A percentile compares a stretch with the other conserved stretches of the same genome.
Conservation (phyloP, 2,797 vertebrate species). For the Nyctibius grandis region DNA sequence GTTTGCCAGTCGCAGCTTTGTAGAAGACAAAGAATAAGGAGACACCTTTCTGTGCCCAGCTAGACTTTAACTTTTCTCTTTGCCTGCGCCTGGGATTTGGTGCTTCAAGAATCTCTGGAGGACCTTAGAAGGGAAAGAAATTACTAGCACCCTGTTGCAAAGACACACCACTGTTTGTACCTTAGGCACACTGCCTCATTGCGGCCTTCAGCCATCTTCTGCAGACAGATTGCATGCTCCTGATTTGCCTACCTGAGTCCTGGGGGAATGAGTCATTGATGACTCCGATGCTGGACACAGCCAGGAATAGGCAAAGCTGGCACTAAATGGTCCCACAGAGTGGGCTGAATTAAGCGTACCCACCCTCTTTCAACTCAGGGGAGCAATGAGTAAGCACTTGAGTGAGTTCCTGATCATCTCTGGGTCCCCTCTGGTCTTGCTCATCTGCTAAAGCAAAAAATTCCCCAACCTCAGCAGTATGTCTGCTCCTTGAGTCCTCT, state of each 20-base stretch:
- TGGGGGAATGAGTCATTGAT: neutral
- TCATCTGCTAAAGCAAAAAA: slow-evolving; percentile 12
- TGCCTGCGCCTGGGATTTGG: neutral
- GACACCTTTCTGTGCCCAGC: neutral
- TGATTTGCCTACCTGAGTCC: neutral
- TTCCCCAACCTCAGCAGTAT: neutral
- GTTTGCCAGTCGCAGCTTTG: neutral
- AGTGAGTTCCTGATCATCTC: neutral
- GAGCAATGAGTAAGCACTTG: neutral
- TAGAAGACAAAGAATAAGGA: neutral
- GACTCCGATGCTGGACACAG: neutral
- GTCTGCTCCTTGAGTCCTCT: slow-evolving; percentile 24
- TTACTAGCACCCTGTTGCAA: neutral
- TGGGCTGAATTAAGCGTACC: neutral
- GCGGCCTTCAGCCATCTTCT: neutral
- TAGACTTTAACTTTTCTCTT: neutral
- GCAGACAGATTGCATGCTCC: neutral
- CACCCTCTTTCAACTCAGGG: neutral
- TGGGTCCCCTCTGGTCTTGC: neutral
- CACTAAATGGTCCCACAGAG: neutral
- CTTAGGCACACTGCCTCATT: neutral
- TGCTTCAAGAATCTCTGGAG: neutral
- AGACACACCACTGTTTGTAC: neutral
- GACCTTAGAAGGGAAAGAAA: neutral
- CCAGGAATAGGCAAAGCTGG: neutral